Evolutionary conservation across 2,888 invertebrate species (phyloP).

Genomic region (Monopis laevigella): DNA sequence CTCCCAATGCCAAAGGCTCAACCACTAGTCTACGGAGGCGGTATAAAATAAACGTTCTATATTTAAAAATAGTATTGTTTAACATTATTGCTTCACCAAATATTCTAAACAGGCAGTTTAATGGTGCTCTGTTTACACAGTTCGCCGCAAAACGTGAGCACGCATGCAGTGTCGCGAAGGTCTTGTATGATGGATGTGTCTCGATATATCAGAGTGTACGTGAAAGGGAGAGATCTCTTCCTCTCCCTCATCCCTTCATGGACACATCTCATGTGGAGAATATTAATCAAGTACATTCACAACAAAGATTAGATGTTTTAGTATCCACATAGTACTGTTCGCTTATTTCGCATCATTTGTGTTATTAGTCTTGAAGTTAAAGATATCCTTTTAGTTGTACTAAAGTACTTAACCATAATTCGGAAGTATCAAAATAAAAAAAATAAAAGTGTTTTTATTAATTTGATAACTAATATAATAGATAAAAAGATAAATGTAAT

Average conservation of each 20-base stretch:
- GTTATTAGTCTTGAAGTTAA: no score
- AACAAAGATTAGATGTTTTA: conserved; percentile 63
- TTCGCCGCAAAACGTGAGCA: conserved; percentile 28
- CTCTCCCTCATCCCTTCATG: conserved; percentile 18
- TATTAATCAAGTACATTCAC: conserved; percentile 39
- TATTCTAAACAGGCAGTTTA: not conserved
- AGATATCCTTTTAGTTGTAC: no score
- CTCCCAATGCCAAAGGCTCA: no score
- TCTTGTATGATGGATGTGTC: conserved; percentile 36
- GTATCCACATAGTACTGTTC: no score
- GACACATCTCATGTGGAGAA: conserved; percentile 36
- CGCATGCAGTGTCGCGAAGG: conserved; percentile 33
- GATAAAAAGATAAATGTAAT: no score
- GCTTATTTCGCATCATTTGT: no score
- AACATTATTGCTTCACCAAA: not conserved
- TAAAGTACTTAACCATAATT: no score
- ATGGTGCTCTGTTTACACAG: conserved; percentile 3
- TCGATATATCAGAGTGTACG: conserved; percentile 33
- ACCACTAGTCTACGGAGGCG: no score
- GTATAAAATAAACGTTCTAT: no score
- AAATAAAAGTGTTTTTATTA: no score
- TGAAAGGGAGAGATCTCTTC: conserved; percentile 14
- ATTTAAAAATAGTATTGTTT: not conserved
- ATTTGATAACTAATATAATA: no score
- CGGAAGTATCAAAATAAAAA: no score